Conservation (phyloP, 2,888 invertebrate species). For the Barypeithes pellucidus region DNA sequence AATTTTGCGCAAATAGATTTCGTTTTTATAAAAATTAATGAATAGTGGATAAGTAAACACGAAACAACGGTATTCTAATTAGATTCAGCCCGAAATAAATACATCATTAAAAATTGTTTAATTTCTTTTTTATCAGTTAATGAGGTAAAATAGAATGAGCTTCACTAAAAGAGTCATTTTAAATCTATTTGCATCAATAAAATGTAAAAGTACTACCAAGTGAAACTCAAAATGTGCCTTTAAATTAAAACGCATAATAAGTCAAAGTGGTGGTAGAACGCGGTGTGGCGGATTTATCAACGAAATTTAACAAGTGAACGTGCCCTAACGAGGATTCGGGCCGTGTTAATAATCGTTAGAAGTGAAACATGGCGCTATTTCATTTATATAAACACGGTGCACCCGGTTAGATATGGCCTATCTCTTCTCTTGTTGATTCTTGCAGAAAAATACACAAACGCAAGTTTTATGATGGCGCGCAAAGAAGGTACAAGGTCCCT, state of each 20-base stretch:
- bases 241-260: constrained; percentile 55
- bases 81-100: background rate
- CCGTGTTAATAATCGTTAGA: constrained; percentile 70
- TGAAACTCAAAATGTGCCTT: constrained; percentile 11
- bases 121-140: background rate
- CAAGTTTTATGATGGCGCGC: constrained; percentile 48
- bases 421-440: constrained; percentile 60
- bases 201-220: constrained; percentile 1
- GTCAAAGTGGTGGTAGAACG: constrained; percentile 58
- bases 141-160: background rate
- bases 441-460: constrained; percentile 55
- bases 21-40: too few relatives aligned
- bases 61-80: too few relatives aligned
- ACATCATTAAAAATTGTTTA: background rate
- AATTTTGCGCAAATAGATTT: too few relatives aligned
- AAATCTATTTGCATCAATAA: background rate
- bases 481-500: constrained; percentile 47
- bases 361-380: constrained; percentile 71
- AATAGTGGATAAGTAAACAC: too few relatives aligned
- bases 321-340: constrained; percentile 70
- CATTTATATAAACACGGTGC: constrained; percentile 71
- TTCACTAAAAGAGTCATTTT: background rate
- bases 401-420: constrained; percentile 62
- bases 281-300: constrained; percentile 64
- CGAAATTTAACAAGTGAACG: constrained; percentile 68